These are phyloP conservation scores for Drosophila leonis DNA, from an alignment of 2,888 invertebrate species.

Conservation along the genomic window DNA sequence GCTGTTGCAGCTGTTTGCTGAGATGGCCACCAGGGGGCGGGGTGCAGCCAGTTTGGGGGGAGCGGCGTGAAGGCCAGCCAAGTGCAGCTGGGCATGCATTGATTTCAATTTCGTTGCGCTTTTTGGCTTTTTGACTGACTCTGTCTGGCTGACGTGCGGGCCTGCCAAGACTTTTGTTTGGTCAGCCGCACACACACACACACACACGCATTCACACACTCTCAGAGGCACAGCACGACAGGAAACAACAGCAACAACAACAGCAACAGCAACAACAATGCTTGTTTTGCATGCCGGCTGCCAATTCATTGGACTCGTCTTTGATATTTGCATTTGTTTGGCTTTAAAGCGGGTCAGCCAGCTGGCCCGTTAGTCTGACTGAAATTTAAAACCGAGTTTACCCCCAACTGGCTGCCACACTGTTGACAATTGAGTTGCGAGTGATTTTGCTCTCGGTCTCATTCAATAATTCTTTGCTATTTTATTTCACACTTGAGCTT, in stretches of 20 bases:
- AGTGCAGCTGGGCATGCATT: conserved; percentile 77
- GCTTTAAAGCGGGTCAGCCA: conserved; percentile 73
- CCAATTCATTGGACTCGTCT: conserved; percentile 54
- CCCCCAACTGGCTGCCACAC: conserved; percentile 35
- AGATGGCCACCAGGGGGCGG: conserved; percentile 1
- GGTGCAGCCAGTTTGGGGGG: neutral
- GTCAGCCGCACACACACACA: conserved; percentile 60
- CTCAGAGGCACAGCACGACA: conserved; percentile 23
- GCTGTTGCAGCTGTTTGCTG: conserved; percentile 45
- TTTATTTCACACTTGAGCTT: conserved; percentile 49
- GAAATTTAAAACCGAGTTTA: conserved; percentile 59
- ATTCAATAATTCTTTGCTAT: conserved; percentile 17
- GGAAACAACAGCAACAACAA: conserved; percentile 45
- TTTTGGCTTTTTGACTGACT: conserved; percentile 67
- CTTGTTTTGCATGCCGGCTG: conserved; percentile 40
- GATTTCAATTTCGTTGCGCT: conserved; percentile 72
- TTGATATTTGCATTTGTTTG: conserved; percentile 74
- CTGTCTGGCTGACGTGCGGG: conserved; percentile 52
- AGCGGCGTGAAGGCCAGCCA: conserved; percentile 26
- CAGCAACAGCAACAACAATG: conserved; percentile 24
- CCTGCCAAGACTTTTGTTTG: conserved; percentile 70
- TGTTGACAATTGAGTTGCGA: conserved; percentile 72
- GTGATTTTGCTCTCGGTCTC: conserved; percentile 22
- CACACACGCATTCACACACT: conserved; percentile 10
- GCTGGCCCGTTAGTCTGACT: conserved; percentile 35